Evolutionary conservation across 2,113 vertebrate genomes (phyloP).

Genomic region (Cephalopterus ornatus): DNA sequence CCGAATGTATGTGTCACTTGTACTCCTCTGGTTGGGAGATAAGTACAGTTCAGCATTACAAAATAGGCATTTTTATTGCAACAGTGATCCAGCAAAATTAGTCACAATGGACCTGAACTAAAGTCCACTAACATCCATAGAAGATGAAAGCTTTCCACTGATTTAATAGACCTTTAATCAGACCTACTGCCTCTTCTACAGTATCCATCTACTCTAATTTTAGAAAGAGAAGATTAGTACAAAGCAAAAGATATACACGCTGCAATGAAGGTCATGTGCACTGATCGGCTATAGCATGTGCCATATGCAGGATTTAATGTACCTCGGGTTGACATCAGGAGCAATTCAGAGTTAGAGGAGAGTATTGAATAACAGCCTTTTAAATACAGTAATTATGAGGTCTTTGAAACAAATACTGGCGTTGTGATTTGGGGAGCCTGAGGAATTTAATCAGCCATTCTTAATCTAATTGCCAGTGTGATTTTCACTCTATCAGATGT

Average conservation of each 20-base stretch:
- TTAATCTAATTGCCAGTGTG: conserved; percentile 55
- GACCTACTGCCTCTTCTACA: neutral
- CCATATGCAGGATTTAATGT: neutral
- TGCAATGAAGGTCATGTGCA: neutral
- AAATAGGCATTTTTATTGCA: neutral
- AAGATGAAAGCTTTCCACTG: neutral
- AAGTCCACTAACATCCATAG: neutral
- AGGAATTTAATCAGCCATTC: conserved; percentile 60
- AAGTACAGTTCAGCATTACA: neutral
- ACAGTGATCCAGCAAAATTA: neutral
- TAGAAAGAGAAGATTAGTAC: neutral
- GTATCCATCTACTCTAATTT: neutral
- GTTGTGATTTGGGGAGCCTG: conserved; percentile 35
- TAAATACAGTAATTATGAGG: conserved; percentile 32
- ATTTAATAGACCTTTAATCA: conserved; percentile 1
- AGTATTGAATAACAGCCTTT: conserved; percentile 44
- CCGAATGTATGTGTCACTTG: neutral
- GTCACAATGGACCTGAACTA: neutral
- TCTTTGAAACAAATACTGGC: conserved; percentile 51
- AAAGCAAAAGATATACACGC: neutral
- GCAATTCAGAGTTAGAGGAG: conserved; percentile 1
- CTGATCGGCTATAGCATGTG: neutral
- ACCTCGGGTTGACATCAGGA: neutral
- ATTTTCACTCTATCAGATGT: conserved; percentile 52
- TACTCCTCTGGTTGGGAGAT: neutral